phyloP scores from a whole-genome alignment of 2,113 vertebrate genomes.

The Mirounga angustirostris region DNA sequence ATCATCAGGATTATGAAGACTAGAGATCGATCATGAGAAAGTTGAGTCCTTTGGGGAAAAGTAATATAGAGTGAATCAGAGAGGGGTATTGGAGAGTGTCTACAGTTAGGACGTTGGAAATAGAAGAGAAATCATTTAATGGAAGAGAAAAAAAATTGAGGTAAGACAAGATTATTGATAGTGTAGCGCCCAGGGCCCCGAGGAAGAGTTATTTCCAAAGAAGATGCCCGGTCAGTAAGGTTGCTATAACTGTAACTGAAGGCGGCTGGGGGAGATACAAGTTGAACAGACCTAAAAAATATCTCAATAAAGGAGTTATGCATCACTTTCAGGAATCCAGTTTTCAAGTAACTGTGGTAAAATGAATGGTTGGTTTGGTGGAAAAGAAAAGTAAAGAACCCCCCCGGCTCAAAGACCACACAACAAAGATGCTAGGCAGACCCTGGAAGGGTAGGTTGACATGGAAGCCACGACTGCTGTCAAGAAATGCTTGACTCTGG shows the following conservation, averaged over 20 bases:
- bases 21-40: too few species aligned
- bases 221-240: not conserved
- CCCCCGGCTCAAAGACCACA: too few species aligned
- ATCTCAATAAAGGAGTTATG: accelerated
- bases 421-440: too few species aligned
- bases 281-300: not conserved
- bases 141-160: not conserved
- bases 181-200: accelerated
- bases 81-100: not conserved
- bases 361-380: not conserved
- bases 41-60: not conserved
- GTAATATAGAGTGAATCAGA: not conserved
- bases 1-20: not conserved
- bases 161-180: not conserved
- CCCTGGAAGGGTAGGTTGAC: accelerated
- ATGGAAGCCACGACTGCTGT: accelerated
- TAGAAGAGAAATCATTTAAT: not conserved
- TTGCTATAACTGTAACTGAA: not conserved
- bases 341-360: not conserved
- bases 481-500: accelerated
- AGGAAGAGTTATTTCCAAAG: too few species aligned
- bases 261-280: not conserved
- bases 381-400: not conserved
- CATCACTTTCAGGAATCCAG: not conserved
- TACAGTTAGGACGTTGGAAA: too few species aligned